A percentile compares a stretch with the other conserved stretches of the same genome.
phyloP scores from a whole-genome alignment of 2,888 invertebrate genomes.

The Endomychus coccineus region DNA sequence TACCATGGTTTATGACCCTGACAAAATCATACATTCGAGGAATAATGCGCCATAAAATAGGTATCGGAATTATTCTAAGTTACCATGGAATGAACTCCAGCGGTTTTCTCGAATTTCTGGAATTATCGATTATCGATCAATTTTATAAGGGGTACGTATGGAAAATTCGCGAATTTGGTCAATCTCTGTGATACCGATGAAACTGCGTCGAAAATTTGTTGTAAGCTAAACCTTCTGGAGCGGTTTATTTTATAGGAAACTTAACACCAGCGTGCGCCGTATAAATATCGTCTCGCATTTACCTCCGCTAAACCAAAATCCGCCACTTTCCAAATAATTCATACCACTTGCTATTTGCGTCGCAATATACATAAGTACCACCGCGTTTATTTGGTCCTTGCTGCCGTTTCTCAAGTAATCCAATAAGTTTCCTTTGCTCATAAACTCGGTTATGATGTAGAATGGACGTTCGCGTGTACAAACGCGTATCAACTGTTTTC shows the following conservation, averaged over 20 bases:
- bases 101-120: too few species aligned
- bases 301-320: conserved; percentile 96
- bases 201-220: conserved; percentile 95
- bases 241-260: conserved; percentile 99
- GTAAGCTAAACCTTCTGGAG: conserved; percentile 97
- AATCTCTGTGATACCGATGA: too few species aligned
- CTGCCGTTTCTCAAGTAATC: conserved; percentile 89
- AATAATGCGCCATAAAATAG: too few species aligned
- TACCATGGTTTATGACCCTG: too few species aligned
- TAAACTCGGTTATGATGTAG: conserved; percentile 99
- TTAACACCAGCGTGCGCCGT: conserved; percentile 97
- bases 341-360: conserved; percentile 99
- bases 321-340: conserved; percentile 94
- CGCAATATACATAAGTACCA: conserved; percentile 97
- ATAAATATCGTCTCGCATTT: conserved; percentile 99
- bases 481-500: conserved; percentile 96
- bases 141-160: too few species aligned
- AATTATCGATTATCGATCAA: too few species aligned
- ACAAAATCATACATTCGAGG: too few species aligned
- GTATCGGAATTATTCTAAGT: too few species aligned
- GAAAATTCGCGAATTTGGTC: too few species aligned
- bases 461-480: conserved; percentile 98
- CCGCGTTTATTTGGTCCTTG: conserved; percentile 83
- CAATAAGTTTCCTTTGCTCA: conserved; percentile 95
- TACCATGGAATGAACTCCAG: too few species aligned